These are phyloP conservation scores for Erythrocercus mccallii DNA, from an alignment of 2,113 vertebrate species.

Conservation along the genomic window DNA sequence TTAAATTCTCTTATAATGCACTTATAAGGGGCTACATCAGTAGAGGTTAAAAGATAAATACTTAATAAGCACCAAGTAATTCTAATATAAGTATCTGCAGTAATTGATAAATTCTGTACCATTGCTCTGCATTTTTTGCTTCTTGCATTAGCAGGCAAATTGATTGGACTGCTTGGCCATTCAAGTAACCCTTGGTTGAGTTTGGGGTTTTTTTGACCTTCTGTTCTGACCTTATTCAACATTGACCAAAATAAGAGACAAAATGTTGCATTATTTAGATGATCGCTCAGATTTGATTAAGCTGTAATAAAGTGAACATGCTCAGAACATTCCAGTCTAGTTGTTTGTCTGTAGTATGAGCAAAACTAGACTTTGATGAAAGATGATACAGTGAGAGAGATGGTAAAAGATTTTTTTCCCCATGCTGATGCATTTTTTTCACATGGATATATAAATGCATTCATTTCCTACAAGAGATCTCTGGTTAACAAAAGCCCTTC, in stretches of 20 bases:
- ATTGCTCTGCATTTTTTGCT: not conserved
- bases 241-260: not conserved
- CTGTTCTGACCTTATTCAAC: not conserved
- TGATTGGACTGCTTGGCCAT: not conserved
- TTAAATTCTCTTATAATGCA: not conserved
- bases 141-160: not conserved
- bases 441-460: not conserved
- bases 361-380: not conserved
- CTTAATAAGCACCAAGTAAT: not conserved
- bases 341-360: not conserved
- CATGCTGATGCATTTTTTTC: not conserved
- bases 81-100: not conserved
- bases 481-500: not conserved
- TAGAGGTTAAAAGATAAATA: not conserved
- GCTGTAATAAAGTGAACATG: not conserved
- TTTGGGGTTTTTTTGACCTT: not conserved
- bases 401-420: not conserved
- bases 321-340: not conserved
- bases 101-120: not conserved
- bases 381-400: rapidly evolving
- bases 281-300: not conserved
- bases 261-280: not conserved
- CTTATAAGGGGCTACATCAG: not conserved
- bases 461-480: not conserved
- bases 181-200: not conserved